Evolutionary conservation across 2,888 invertebrate species (phyloP).

Genomic region (Agriopis marginaria): DNA sequence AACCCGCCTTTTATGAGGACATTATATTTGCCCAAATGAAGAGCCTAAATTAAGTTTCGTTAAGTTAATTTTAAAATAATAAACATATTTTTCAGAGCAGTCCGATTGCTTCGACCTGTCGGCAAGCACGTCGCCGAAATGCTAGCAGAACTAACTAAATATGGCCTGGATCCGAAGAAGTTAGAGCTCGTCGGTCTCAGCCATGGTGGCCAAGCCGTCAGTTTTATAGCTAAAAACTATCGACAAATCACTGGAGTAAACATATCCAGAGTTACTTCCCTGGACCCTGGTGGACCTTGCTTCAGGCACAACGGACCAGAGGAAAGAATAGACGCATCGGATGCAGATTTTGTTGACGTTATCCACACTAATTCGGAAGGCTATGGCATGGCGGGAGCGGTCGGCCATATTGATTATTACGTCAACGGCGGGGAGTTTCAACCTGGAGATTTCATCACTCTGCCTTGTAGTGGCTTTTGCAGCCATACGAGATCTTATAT

Average conservation of each 20-base stretch:
- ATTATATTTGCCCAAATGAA: no score
- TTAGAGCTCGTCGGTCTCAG: conserved; percentile 47
- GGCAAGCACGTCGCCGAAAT: conserved; percentile 48
- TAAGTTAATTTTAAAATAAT: not conserved
- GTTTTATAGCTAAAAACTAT: conserved; percentile 49
- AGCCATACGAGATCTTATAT: conserved; percentile 3
- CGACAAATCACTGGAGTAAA: conserved; percentile 46
- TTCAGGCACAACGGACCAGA: conserved; percentile 45
- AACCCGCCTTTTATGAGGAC: no score
- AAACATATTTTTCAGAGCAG: conserved; percentile 27
- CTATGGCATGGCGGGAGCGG: conserved; percentile 47
- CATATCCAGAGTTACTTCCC: conserved; percentile 44
- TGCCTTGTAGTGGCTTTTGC: conserved; percentile 10
- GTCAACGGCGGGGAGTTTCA: conserved; percentile 47
- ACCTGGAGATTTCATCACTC: conserved; percentile 35
- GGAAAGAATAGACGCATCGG: conserved; percentile 47
- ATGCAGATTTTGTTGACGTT: conserved; percentile 50
- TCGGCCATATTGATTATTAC: conserved; percentile 36
- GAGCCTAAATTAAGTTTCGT: no score
- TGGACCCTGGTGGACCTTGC: conserved; percentile 52
- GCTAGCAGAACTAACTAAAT: conserved; percentile 43
- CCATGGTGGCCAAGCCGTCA: conserved; percentile 48
- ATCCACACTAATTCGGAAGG: conserved; percentile 50
- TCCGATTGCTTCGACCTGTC: conserved; percentile 42
- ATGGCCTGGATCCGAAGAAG: conserved; percentile 48